Percentiles rank a stretch among this genome's conserved stretches.
Conservation (phyloP, 2,888 invertebrate species). For the Harpagoxenus sublaevis region DNA sequence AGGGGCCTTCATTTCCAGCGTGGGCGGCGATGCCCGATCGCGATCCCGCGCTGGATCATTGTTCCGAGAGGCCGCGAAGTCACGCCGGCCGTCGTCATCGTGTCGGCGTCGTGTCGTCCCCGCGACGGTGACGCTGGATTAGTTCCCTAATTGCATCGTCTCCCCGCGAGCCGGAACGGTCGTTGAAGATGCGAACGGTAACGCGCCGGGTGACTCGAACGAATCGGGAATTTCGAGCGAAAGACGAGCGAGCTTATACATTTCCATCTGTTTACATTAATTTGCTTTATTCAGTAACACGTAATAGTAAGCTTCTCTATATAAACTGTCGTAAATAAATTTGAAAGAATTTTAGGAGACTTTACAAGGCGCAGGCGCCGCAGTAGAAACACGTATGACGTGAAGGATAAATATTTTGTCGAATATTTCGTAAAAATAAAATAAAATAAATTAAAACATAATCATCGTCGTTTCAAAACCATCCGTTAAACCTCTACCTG, state of each 20-base stretch:
- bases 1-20: slow-evolving; percentile 49
- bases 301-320: neutral
- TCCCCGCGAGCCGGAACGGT: neutral
- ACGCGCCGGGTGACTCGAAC: neutral
- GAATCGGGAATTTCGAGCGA: neutral
- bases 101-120: neutral
- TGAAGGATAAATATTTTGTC: neutral
- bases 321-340: neutral
- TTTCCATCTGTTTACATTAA: neutral
- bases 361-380: neutral
- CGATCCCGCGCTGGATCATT: slow-evolving; percentile 52
- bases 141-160: slow-evolving; percentile 38
- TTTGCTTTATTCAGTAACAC: neutral
- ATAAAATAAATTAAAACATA: neutral
- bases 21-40: slow-evolving; percentile 46
- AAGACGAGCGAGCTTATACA: neutral
- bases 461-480: slow-evolving; percentile 81
- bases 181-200: neutral
- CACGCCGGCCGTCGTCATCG: neutral
- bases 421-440: neutral
- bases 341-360: neutral
- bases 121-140: slow-evolving; percentile 14
- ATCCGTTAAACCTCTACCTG: slow-evolving; percentile 76
- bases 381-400: neutral
- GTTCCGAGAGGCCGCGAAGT: slow-evolving; percentile 51